These are phyloP conservation scores for Macquaria ambigua DNA, from an alignment of 2,113 vertebrate genomes.

Conservation along the genomic window DNA sequence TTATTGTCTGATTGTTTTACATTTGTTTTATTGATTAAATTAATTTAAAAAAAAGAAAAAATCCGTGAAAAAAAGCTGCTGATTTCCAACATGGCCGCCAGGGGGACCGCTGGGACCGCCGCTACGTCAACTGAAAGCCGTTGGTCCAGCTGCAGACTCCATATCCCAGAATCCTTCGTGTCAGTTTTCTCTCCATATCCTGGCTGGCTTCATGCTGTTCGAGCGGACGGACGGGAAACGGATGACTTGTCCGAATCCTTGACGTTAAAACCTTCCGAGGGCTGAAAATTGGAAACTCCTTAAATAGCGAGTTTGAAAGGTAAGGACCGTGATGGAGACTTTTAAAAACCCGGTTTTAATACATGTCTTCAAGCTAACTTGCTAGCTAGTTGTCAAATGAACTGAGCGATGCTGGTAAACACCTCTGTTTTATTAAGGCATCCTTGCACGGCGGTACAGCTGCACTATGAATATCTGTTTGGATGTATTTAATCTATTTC, in stretches of 20 bases:
- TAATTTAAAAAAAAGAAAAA: neutral
- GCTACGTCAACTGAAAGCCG: neutral
- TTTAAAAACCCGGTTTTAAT: neutral
- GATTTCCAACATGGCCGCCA: neutral
- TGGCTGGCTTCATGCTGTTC: neutral
- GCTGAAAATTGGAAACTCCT: fast-evolving
- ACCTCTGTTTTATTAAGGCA: neutral
- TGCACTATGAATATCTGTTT: neutral
- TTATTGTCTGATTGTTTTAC: too few relatives aligned
- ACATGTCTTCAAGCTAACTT: neutral
- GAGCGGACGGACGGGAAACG: constrained; percentile 21
- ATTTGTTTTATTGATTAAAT: too few relatives aligned
- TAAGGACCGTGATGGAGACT: neutral
- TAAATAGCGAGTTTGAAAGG: neutral
- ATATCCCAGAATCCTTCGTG: constrained; percentile 55
- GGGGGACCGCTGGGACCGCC: neutral
- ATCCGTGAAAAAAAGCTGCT: neutral
- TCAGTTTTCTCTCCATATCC: too few relatives aligned
- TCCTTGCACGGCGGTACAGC: neutral
- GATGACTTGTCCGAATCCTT: constrained; percentile 2
- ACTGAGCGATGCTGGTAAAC: neutral
- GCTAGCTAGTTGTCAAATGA: constrained; percentile 19
- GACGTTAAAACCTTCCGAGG: neutral
- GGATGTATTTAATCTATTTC: fast-evolving
- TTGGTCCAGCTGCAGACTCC: constrained; percentile 1